phyloP scores from a whole-genome alignment of 2,113 vertebrate species.

The Trochalopteron elliotii region DNA sequence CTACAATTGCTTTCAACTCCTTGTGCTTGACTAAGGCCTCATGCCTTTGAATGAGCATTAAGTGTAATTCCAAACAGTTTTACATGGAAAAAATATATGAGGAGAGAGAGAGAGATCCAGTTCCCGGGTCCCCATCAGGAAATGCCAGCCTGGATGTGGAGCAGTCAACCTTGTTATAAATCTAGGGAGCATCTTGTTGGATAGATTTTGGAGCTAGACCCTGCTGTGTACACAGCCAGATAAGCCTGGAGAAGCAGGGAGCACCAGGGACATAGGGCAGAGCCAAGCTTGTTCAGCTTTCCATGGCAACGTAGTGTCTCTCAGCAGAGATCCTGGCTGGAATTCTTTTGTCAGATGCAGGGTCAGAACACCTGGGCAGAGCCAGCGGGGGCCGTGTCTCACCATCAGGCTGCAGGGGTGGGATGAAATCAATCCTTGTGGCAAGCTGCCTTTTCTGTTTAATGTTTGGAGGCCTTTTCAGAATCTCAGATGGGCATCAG shows the following conservation, averaged over 20 bases:
- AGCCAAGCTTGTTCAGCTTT: neutral
- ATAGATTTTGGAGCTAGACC: neutral
- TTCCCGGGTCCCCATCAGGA: neutral
- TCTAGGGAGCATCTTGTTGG: neutral
- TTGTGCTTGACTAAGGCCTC: neutral
- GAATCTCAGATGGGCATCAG: neutral
- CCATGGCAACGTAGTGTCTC: neutral
- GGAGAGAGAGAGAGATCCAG: neutral
- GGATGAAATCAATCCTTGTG: neutral
- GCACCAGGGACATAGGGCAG: rapidly evolving
- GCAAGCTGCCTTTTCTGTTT: neutral
- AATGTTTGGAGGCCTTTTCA: neutral
- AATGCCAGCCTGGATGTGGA: neutral
- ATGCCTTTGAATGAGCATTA: neutral
- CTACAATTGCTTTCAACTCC: neutral
- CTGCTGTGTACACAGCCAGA: neutral
- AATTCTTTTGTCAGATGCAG: neutral
- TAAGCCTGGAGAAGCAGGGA: neutral
- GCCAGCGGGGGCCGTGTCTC: neutral
- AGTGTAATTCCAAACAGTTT: neutral
- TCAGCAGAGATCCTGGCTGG: neutral
- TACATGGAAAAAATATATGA: neutral
- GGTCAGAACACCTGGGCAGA: neutral
- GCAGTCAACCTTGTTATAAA: neutral
- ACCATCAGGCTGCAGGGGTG: neutral